Evolutionary conservation across 2,113 vertebrate genomes (phyloP).

Genomic region (Prinia subflava): DNA sequence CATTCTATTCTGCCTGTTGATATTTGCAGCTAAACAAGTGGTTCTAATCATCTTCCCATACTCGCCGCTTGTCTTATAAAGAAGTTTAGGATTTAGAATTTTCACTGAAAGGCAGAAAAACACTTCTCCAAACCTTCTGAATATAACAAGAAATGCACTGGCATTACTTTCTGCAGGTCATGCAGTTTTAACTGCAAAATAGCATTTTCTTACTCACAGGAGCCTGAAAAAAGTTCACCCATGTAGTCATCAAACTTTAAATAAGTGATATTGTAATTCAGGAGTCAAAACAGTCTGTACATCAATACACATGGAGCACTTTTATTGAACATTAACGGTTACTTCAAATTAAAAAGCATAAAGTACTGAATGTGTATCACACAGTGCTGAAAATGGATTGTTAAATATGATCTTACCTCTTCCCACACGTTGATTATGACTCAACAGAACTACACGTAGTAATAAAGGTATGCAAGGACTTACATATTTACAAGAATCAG

Average conservation of each 20-base stretch:
- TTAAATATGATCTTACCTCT: constrained; percentile 3
- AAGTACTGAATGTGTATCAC: background rate
- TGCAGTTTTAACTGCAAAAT: background rate
- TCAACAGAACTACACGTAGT: background rate
- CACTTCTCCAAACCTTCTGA: background rate
- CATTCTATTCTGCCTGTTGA: background rate
- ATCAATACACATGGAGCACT: background rate
- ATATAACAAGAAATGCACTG: background rate
- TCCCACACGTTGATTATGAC: constrained; percentile 5
- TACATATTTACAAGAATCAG: constrained; percentile 18
- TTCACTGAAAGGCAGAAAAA: background rate
- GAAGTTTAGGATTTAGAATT: background rate
- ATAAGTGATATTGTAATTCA: background rate
- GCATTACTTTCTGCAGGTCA: background rate
- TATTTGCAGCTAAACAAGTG: background rate
- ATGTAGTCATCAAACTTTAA: background rate
- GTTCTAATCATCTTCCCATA: background rate
- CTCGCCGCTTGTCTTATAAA: background rate
- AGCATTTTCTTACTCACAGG: background rate
- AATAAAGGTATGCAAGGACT: constrained; percentile 12
- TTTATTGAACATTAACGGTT: background rate
- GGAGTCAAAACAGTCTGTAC: background rate
- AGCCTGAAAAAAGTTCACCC: background rate
- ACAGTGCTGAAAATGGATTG: background rate
- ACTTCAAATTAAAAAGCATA: background rate